Conservation (phyloP, 2,113 vertebrate genomes). For the Mastomys natalensis region DNA sequence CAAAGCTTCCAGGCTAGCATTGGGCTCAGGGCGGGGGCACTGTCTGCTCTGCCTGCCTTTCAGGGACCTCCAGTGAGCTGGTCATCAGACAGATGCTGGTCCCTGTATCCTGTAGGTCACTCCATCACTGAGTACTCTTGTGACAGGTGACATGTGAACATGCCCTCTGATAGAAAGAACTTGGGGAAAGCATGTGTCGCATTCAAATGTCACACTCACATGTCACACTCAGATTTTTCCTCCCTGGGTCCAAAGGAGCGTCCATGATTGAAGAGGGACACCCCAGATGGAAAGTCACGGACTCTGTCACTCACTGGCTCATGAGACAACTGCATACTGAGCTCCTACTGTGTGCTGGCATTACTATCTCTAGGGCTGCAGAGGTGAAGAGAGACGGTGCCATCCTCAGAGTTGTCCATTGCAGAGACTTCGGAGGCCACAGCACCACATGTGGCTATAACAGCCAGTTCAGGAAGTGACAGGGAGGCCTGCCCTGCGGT, state of each 20-base stretch:
- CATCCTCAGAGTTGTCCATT: not conserved
- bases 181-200: rapidly evolving
- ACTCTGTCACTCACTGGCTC: not conserved
- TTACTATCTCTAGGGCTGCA: not conserved
- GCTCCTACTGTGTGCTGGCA: not conserved
- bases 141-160: not conserved
- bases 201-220: not conserved
- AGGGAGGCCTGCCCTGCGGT: not conserved
- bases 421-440: not conserved
- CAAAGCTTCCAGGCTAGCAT: rapidly evolving
- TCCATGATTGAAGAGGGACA: not conserved
- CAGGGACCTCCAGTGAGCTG: not conserved
- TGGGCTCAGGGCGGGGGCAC: rapidly evolving
- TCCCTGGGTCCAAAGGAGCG: not conserved
- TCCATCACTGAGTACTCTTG: no score
- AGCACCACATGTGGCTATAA: rapidly evolving
- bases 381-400: not conserved
- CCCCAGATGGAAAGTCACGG: not conserved
- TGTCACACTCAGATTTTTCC: no score
- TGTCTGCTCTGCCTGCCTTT: not conserved
- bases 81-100: not conserved
- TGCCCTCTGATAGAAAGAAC: rapidly evolving
- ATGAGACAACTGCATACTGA: not conserved
- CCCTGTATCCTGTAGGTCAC: not conserved
- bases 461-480: rapidly evolving